Evolutionary conservation across 37 sponge, comb jelly and placozoan genomes (phyloP).

Genomic region (Diacarnus erythraeanus): DNA sequence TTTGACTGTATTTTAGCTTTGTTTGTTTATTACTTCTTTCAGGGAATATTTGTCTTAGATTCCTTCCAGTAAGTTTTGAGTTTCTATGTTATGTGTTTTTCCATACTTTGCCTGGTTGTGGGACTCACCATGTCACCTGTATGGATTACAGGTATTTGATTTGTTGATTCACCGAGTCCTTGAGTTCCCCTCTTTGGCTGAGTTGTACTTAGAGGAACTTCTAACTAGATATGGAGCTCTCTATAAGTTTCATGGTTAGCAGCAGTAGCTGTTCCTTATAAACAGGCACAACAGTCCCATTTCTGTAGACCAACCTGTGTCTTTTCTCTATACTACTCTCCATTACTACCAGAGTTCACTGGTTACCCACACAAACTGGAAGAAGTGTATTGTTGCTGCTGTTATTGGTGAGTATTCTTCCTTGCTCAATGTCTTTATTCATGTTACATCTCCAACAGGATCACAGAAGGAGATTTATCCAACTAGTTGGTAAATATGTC

Average conservation of each 20-base stretch:
- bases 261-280: background rate
- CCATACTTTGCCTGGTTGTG: background rate
- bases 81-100: background rate
- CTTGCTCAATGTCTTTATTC: background rate
- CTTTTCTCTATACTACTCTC: conserved; percentile 76
- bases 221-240: conserved; percentile 58
- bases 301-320: conserved; percentile 54
- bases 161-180: conserved; percentile 75
- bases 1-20: background rate
- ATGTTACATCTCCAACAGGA: background rate
- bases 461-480: conserved; percentile 7
- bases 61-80: conserved; percentile 44
- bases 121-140: background rate
- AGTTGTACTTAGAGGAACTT: conserved; percentile 36
- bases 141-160: conserved; percentile 60
- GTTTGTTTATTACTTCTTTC: background rate
- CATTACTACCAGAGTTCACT: conserved; percentile 76
- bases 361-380: conserved; percentile 36
- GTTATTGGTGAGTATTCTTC: conserved; percentile 44
- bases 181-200: conserved; percentile 53
- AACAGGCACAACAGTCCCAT: background rate
- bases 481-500: background rate
- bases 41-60: conserved; percentile 80
- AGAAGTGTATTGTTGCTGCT: conserved; percentile 61
- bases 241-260: conserved; percentile 81